These are phyloP conservation scores for Meloidogyne hapla DNA, from an alignment of 1,140 invertebrate genomes.

Conservation along the genomic window DNA sequence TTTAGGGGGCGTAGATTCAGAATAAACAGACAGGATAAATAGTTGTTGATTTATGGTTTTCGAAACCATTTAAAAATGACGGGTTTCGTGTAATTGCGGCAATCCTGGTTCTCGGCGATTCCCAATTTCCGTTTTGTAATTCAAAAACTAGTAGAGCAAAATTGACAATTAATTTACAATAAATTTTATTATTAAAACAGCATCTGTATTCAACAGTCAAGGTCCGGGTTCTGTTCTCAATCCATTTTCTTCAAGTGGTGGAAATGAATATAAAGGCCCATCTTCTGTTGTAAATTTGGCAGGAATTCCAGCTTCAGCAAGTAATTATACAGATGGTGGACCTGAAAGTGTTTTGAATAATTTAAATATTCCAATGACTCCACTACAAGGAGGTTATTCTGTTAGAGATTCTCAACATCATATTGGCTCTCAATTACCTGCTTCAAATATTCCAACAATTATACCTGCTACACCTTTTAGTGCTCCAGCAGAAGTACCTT, in stretches of 20 bases:
- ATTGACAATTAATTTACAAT: background rate
- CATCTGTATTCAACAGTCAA: slow-evolving; percentile 46
- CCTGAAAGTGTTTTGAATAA: slow-evolving; percentile 43
- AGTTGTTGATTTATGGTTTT: too few species aligned
- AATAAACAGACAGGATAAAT: too few species aligned
- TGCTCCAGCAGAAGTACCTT: slow-evolving; percentile 48
- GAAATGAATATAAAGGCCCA: slow-evolving; percentile 21
- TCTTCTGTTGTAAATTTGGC: slow-evolving; percentile 22
- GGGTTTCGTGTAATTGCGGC: too few species aligned
- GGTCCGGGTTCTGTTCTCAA: slow-evolving; percentile 44
- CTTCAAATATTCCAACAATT: slow-evolving; percentile 45
- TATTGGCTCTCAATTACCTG: slow-evolving; percentile 16
- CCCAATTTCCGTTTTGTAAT: too few species aligned
- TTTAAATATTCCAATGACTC: slow-evolving; percentile 52
- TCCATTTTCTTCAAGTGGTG: slow-evolving; percentile 8
- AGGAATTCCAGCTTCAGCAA: slow-evolving; percentile 42
- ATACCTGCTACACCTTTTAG: slow-evolving; percentile 51
- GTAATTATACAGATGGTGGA: slow-evolving; percentile 6
- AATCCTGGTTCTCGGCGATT: too few species aligned
- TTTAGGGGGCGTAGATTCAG: too few species aligned
- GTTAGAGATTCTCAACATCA: slow-evolving; percentile 19
- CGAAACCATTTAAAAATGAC: too few species aligned
- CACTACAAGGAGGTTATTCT: slow-evolving; percentile 38
- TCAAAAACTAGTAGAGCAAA: too few species aligned
- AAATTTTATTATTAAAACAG: slow-evolving; percentile 21